Evolutionary conservation across 2,113 vertebrate species (phyloP).

Genomic region (Ochotona curzoniae): DNA sequence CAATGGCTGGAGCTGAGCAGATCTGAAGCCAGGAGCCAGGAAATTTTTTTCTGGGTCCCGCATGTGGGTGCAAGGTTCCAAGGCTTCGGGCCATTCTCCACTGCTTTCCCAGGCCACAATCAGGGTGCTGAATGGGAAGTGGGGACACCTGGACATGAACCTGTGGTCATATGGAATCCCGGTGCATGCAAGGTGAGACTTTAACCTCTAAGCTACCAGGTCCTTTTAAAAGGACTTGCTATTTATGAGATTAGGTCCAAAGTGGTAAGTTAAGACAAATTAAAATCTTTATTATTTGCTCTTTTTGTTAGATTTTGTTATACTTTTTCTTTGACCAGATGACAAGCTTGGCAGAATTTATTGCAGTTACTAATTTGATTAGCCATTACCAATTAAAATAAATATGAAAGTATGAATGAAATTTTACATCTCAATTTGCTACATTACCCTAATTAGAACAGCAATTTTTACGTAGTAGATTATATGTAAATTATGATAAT

Average conservation of each 20-base stretch:
- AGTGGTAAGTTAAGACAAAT: not conserved
- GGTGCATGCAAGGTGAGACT: no score
- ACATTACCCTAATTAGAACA: constrained; percentile 85
- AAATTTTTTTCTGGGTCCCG: no score
- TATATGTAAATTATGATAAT: constrained; percentile 83
- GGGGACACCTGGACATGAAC: no score
- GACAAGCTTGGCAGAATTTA: constrained; percentile 62
- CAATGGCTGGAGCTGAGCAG: no score
- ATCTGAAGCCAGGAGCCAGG: no score
- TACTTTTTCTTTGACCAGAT: constrained; percentile 54
- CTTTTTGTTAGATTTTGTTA: constrained; percentile 49
- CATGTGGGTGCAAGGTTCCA: no score
- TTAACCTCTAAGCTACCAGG: no score
- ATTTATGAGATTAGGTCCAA: not conserved
- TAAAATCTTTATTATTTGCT: not conserved
- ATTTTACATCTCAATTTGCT: constrained; percentile 86
- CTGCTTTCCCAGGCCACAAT: no score
- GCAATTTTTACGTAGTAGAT: constrained; percentile 84
- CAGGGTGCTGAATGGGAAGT: no score
- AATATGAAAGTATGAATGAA: constrained; percentile 84
- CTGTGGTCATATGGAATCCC: no score
- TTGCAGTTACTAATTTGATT: constrained; percentile 82
- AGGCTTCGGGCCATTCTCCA: no score
- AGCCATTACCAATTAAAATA: constrained; percentile 81
- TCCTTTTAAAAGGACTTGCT: not conserved